Percentiles rank a stretch among this genome's conserved stretches.
Conservation (phyloP, 2,888 invertebrate genomes). For the Anarsia innoxiella region DNA sequence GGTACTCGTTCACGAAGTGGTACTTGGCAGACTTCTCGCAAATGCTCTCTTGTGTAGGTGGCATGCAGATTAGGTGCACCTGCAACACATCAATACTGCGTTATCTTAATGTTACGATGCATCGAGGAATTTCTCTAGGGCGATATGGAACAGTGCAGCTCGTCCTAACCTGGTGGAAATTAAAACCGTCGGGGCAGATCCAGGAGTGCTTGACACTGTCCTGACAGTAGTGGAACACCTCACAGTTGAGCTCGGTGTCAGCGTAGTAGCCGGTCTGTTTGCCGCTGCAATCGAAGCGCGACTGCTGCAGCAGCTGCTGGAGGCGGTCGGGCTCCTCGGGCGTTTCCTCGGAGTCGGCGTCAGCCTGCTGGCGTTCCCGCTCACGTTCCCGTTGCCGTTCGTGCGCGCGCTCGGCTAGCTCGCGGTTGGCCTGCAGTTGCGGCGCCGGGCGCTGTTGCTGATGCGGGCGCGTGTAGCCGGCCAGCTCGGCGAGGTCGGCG, state of each 20-base stretch:
- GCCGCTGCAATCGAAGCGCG: constrained; percentile 86
- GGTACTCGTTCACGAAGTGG: constrained; percentile 94
- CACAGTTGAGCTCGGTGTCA: constrained; percentile 90
- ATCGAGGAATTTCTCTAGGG: too few species aligned
- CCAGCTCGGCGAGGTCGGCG: constrained; percentile 63
- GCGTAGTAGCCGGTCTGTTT: constrained; percentile 94
- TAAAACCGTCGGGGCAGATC: constrained; percentile 94
- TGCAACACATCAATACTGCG: constrained; percentile 54
- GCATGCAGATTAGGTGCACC: constrained; percentile 96
- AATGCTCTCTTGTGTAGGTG: constrained; percentile 90
- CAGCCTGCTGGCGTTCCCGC: constrained; percentile 31
- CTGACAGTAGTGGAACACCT: constrained; percentile 95
- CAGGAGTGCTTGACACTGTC: constrained; percentile 93
- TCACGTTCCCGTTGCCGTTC: constrained; percentile 38
- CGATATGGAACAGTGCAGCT: too few species aligned
- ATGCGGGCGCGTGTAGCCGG: constrained; percentile 48
- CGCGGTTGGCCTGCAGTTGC: constrained; percentile 24
- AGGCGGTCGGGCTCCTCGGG: constrained; percentile 91
- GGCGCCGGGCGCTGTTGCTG: constrained; percentile 24
- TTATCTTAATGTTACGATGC: too few species aligned
- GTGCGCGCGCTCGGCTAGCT: constrained; percentile 36
- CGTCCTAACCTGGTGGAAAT: constrained; percentile 84
- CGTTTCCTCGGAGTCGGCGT: constrained; percentile 79
- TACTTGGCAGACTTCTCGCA: constrained; percentile 92
- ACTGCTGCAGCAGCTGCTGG: constrained; percentile 84